phyloP scores from a whole-genome alignment of 2,888 invertebrate species.

The Syrphus vitripennis region DNA sequence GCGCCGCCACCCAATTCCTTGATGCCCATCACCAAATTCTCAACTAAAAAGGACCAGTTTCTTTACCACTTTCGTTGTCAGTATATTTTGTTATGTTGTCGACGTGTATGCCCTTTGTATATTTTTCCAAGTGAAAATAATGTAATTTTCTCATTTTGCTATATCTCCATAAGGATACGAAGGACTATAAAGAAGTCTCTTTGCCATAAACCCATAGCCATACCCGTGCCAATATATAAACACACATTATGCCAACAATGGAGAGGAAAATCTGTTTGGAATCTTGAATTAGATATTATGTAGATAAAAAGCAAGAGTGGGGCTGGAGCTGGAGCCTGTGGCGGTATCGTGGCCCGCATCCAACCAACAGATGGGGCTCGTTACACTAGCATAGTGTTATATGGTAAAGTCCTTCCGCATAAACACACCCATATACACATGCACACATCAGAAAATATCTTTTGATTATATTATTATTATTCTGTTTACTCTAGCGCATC shows the following conservation, averaged over 20 bases:
- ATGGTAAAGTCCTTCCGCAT: slow-evolving; percentile 34
- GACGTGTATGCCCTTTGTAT: slow-evolving; percentile 45
- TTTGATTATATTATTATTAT: slow-evolving; percentile 72
- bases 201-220: slow-evolving; percentile 30
- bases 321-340: not conserved
- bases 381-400: slow-evolving; percentile 56
- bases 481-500: slow-evolving; percentile 66
- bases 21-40: not conserved
- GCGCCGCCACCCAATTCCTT: not conserved
- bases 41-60: slow-evolving; percentile 32
- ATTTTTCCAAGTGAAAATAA: slow-evolving; percentile 73
- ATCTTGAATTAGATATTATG: slow-evolving; percentile 74
- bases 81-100: not conserved
- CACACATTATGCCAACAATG: slow-evolving; percentile 63
- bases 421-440: slow-evolving; percentile 18
- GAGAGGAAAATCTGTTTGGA: slow-evolving; percentile 74
- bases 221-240: not conserved
- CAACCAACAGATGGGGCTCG: slow-evolving; percentile 52
- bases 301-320: slow-evolving; percentile 43
- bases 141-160: slow-evolving; percentile 73
- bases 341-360: not conserved
- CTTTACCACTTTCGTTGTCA: slow-evolving; percentile 31
- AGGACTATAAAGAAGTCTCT: slow-evolving; percentile 57
- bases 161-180: slow-evolving; percentile 3
- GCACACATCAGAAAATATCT: slow-evolving; percentile 61